A percentile compares a stretch with the other conserved stretches of the same genome.
phyloP scores from a whole-genome alignment of 2,113 vertebrate species.

The Uropsilus gracilis region DNA sequence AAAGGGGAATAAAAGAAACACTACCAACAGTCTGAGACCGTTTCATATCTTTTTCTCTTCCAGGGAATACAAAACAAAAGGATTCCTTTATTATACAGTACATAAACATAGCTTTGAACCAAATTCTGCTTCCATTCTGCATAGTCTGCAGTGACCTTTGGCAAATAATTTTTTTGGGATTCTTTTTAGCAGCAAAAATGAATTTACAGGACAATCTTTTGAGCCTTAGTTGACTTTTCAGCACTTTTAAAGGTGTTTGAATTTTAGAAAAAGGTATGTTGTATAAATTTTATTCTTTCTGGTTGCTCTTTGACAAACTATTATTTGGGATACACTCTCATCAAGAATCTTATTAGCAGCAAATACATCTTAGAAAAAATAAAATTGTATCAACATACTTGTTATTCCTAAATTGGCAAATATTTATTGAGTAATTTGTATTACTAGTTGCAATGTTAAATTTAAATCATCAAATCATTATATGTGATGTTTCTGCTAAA shows the following conservation, averaged over 20 bases:
- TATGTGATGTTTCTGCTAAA: neutral
- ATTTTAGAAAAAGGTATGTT: neutral
- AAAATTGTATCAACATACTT: neutral
- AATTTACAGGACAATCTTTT: neutral
- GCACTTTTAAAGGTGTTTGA: neutral
- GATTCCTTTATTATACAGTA: neutral
- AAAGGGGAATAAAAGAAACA: neutral
- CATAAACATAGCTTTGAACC: neutral
- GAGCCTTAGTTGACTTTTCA: neutral
- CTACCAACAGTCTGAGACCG: neutral
- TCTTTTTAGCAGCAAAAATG: neutral
- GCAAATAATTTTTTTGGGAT: neutral
- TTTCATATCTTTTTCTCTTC: neutral
- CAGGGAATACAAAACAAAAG: neutral
- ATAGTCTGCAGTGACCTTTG: neutral
- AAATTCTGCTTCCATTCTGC: neutral
- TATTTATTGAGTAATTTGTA: neutral
- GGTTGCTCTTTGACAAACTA: neutral
- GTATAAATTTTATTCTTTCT: neutral
- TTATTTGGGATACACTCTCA: neutral
- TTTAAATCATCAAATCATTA: neutral
- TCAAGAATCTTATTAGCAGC: neutral
- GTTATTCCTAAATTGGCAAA: neutral
- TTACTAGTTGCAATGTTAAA: neutral
- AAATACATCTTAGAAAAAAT: conserved; percentile 28